Percentiles rank a stretch among this genome's conserved stretches.
phyloP scores from a whole-genome alignment of 2,797 vertebrate species.

The Erethizon dorsatum region DNA sequence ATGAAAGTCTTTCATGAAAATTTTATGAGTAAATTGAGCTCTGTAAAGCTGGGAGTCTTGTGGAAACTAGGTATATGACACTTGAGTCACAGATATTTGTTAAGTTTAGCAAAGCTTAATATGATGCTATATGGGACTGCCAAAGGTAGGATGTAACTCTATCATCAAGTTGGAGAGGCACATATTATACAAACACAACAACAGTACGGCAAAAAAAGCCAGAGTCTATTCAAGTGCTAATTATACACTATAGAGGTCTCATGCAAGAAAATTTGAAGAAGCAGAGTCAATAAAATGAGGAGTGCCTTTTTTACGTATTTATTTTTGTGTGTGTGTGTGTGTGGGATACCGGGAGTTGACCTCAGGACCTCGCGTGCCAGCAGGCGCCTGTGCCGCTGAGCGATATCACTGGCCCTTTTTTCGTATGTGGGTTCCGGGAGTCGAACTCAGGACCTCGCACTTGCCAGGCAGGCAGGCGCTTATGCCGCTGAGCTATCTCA shows the following conservation, averaged over 20 bases:
- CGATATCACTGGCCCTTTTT: too few relatives aligned
- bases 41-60: neutral
- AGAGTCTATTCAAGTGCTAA: neutral
- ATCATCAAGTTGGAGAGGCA: neutral
- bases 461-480: too few relatives aligned
- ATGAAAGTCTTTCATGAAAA: neutral
- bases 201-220: neutral
- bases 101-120: neutral
- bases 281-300: neutral
- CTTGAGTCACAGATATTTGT: neutral
- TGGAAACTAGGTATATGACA: neutral
- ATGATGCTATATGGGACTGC: neutral
- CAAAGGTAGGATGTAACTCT: neutral
- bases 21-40: neutral
- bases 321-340: too few relatives aligned
- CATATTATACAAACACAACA: neutral
- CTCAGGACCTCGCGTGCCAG: too few relatives aligned
- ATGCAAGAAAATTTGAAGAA: neutral
- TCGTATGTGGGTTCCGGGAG: too few relatives aligned
- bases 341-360: too few relatives aligned
- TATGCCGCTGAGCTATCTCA: too few relatives aligned
- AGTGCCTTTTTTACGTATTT: too few relatives aligned
- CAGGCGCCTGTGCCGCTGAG: too few relatives aligned
- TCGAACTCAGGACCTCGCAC: too few relatives aligned
- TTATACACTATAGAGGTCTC: neutral